Evolutionary conservation across 1,140 invertebrate genomes (phyloP).

Genomic region (Brachionus asplanchnoidis): DNA sequence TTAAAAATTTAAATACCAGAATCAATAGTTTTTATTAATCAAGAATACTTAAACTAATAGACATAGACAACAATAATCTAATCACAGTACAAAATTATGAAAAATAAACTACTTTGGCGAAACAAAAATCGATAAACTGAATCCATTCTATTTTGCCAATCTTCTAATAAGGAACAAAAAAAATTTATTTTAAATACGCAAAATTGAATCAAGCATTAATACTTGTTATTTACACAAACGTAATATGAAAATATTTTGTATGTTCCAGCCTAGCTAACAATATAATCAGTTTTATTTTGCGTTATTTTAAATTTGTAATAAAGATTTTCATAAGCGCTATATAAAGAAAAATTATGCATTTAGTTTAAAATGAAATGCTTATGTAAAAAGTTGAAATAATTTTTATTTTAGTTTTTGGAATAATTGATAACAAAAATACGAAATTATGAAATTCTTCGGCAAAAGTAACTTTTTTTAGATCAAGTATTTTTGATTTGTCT

Average conservation of each 20-base stretch:
- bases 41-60: neutral
- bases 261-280: neutral
- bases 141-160: neutral
- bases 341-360: neutral
- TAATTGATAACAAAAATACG: conserved; percentile 9
- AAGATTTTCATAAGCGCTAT: neutral
- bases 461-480: neutral
- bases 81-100: neutral
- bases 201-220: neutral
- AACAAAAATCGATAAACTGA: neutral
- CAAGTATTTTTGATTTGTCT: neutral
- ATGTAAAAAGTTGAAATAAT: conserved; percentile 14
- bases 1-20: too few species aligned
- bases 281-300: conserved; percentile 4
- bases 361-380: neutral
- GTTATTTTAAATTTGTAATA: neutral
- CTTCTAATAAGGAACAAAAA: neutral
- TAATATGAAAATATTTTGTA: neutral
- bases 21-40: neutral
- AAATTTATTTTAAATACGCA: neutral
- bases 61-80: neutral
- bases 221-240: neutral
- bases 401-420: conserved; percentile 21
- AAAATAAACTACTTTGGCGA: neutral
- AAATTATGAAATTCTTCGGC: conserved; percentile 27